Conservation (phyloP, 2,888 invertebrate species). For the Hanleya hanleyi region DNA sequence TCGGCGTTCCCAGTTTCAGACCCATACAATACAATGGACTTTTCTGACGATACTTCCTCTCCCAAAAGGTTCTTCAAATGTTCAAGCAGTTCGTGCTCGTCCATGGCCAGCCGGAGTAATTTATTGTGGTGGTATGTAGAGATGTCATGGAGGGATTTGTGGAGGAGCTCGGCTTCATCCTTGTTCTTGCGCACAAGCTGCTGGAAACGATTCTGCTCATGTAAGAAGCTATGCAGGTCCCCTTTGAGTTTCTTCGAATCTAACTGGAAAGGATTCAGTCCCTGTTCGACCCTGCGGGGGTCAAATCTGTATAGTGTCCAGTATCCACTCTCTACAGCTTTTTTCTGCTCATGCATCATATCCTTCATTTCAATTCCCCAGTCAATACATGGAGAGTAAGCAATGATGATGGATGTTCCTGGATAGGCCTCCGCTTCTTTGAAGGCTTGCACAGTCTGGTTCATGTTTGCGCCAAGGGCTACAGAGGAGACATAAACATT, state of each 20-base stretch:
- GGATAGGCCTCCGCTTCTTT: slow-evolving; percentile 42
- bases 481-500: slow-evolving; percentile 47
- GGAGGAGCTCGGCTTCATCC: slow-evolving; percentile 29
- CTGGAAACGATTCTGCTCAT: slow-evolving; percentile 40
- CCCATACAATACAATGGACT: slow-evolving; percentile 39
- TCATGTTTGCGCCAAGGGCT: slow-evolving; percentile 44
- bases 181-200: slow-evolving; percentile 31
- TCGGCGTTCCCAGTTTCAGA: slow-evolving; percentile 43
- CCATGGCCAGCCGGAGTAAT: slow-evolving; percentile 38
- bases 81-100: slow-evolving; percentile 42
- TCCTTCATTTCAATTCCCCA: slow-evolving; percentile 49
- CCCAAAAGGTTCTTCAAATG: slow-evolving; percentile 39
- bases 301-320: slow-evolving; percentile 42
- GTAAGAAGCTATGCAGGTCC: slow-evolving; percentile 30
- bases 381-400: slow-evolving; percentile 48
- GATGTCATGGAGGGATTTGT: slow-evolving; percentile 20
- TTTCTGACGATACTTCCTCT: slow-evolving; percentile 35
- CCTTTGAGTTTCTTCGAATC: slow-evolving; percentile 40
- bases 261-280: slow-evolving; percentile 36
- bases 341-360: slow-evolving; percentile 45
- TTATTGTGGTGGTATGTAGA: slow-evolving; percentile 22
- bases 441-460: slow-evolving; percentile 44
- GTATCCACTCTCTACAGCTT: slow-evolving; percentile 44
- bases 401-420: slow-evolving; percentile 43
- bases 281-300: slow-evolving; percentile 25